A percentile compares a stretch with the other conserved stretches of the same genome.
Conservation (phyloP, 2,888 invertebrate species). For the Leptopilina drosophilae region DNA sequence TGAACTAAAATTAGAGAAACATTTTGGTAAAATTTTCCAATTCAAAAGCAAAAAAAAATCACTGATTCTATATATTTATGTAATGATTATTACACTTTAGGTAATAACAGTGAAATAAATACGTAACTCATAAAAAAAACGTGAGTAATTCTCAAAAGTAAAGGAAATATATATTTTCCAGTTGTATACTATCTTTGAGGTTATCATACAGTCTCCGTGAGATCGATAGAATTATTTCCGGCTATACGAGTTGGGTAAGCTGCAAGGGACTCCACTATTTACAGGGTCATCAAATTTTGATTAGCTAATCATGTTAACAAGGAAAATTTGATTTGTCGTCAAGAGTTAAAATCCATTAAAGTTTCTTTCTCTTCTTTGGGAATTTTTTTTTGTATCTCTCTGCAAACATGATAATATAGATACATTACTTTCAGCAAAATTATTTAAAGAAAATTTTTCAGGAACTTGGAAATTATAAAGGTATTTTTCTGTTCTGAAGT, state of each 20-base stretch:
- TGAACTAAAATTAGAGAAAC: no score
- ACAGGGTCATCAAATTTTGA: slow-evolving; percentile 9
- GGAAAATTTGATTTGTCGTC: neutral
- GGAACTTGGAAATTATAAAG: no score
- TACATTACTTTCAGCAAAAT: no score
- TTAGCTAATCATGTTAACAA: slow-evolving; percentile 11
- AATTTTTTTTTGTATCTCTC: no score
- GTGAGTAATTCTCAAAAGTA: neutral
- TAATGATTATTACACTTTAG: no score
- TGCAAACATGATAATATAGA: no score
- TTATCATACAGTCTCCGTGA: slow-evolving; percentile 21
- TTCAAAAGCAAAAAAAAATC: no score
- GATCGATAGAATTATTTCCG: slow-evolving; percentile 27
- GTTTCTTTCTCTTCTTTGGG: neutral
- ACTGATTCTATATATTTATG: no score
- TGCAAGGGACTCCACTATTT: slow-evolving; percentile 1
- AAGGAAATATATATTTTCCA: slow-evolving; percentile 5
- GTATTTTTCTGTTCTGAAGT: no score
- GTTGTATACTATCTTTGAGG: slow-evolving; percentile 18
- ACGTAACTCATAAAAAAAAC: neutral
- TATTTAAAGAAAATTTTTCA: no score
- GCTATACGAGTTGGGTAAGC: neutral
- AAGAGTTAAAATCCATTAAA: neutral
- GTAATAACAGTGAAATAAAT: no score
- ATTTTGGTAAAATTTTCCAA: no score